Percentiles rank a stretch among this genome's conserved stretches.
Conservation (phyloP, 2,888 invertebrate genomes). For the Caenorhabditis afra region DNA sequence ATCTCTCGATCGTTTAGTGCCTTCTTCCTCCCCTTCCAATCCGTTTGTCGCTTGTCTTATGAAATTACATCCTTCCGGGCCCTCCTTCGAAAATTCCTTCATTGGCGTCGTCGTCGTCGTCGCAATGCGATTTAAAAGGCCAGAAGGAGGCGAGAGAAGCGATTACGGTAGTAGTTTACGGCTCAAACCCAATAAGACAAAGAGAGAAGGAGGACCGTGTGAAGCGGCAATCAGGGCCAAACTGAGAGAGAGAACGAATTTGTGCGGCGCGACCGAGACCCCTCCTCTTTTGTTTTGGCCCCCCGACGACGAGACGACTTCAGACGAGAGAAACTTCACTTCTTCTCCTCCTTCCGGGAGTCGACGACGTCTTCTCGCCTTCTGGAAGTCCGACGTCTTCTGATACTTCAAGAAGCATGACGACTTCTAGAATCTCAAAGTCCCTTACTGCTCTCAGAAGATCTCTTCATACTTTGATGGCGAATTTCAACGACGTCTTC, state of each 20-base stretch:
- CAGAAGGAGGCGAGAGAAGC: conserved; percentile 9
- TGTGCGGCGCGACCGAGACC: conserved; percentile 10
- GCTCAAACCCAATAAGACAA: conserved; percentile 52
- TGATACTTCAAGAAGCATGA: too few species aligned
- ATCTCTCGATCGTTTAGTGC: background rate
- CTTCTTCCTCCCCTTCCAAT: conserved; percentile 3
- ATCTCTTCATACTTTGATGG: too few species aligned
- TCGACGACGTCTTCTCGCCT: background rate
- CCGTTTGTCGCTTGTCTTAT: conserved; percentile 36
- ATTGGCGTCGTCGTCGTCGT: conserved; percentile 28
- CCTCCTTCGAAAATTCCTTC: conserved; percentile 38
- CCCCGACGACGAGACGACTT: conserved; percentile 38
- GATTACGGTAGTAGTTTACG: conserved; percentile 24
- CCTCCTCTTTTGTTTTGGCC: conserved; percentile 57
- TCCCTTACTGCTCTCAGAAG: too few species aligned
- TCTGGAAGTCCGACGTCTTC: background rate
- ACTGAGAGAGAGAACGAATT: conserved; percentile 40
- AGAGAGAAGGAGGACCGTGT: conserved; percentile 41
- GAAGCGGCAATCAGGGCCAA: conserved; percentile 54
- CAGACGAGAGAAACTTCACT: conserved; percentile 27
- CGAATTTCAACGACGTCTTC: too few species aligned
- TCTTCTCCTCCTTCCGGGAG: conserved; percentile 6
- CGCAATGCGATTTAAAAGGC: conserved; percentile 57
- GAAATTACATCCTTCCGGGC: conserved; percentile 48
- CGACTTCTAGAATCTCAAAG: too few species aligned